These are phyloP conservation scores for Pseudomyrmex pallidus DNA, from an alignment of 1,140 invertebrate genomes.

Conservation along the genomic window DNA sequence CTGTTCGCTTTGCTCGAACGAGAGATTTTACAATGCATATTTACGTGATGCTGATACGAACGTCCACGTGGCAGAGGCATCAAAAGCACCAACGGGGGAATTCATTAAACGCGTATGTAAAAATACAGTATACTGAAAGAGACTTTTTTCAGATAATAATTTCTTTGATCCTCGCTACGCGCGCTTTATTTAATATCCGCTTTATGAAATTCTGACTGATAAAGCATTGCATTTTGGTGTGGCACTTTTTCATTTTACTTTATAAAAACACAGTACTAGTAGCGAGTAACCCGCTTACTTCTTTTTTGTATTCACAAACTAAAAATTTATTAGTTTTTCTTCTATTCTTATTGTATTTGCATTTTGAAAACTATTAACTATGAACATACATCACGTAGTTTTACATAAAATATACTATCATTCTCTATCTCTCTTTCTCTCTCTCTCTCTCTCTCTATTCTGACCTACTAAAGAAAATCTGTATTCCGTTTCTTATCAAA, in stretches of 20 bases:
- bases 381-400: neutral
- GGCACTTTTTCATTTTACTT: conserved; percentile 26
- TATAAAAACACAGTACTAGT: neutral
- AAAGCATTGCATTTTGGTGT: conserved; percentile 1
- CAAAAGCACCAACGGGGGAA: conserved; percentile 5
- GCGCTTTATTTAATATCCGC: conserved; percentile 38
- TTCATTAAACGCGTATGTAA: conserved; percentile 30
- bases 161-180: conserved; percentile 17
- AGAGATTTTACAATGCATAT: conserved; percentile 7
- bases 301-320: too few relatives aligned
- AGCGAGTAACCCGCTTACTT: neutral
- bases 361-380: neutral
- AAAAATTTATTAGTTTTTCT: neutral
- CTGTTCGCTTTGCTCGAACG: neutral
- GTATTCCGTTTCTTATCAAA: conserved; percentile 2
- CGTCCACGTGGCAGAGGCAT: conserved; percentile 7
- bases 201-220: conserved; percentile 54
- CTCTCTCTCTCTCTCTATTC: neutral
- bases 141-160: conserved; percentile 28
- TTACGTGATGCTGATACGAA: neutral
- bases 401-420: neutral
- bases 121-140: conserved; percentile 31
- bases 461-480: neutral
- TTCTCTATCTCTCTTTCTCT: too few relatives aligned
- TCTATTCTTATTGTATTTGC: neutral